Evolutionary conservation across 2,888 invertebrate genomes (phyloP).

Genomic region (Suillia variegata): DNA sequence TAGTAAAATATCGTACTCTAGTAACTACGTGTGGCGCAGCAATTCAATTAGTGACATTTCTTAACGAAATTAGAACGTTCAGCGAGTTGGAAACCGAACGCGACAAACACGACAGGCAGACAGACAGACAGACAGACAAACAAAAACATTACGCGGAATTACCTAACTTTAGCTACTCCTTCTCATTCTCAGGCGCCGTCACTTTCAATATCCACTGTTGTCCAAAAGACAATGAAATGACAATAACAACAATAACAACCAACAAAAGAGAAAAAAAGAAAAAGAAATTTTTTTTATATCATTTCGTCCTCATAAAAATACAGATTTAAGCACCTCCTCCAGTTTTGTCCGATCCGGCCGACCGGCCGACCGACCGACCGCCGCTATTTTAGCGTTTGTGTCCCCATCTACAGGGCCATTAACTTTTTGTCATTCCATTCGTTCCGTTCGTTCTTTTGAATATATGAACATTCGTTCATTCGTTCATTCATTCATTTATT

Average conservation of each 20-base stretch:
- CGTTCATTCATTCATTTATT: constrained; percentile 51
- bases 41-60: neutral
- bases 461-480: constrained; percentile 8
- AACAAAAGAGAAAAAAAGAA: neutral
- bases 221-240: neutral
- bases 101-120: too few relatives aligned
- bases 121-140: too few relatives aligned
- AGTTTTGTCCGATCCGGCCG: neutral
- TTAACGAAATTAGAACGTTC: neutral
- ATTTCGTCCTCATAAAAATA: constrained; percentile 17
- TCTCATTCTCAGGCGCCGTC: too few relatives aligned
- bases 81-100: neutral
- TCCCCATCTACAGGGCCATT: too few relatives aligned
- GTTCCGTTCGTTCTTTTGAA: neutral
- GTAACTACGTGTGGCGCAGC: too few relatives aligned
- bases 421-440: neutral
- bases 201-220: too few relatives aligned
- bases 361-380: neutral
- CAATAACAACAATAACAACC: neutral
- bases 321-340: constrained; percentile 16
- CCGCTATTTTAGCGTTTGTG: too few relatives aligned
- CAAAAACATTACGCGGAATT: too few relatives aligned
- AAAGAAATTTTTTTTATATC: neutral
- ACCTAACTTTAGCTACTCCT: too few relatives aligned
- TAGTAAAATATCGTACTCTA: neutral